Conservation (phyloP, 2,888 invertebrate species). For the Nomada fabriciana region DNA sequence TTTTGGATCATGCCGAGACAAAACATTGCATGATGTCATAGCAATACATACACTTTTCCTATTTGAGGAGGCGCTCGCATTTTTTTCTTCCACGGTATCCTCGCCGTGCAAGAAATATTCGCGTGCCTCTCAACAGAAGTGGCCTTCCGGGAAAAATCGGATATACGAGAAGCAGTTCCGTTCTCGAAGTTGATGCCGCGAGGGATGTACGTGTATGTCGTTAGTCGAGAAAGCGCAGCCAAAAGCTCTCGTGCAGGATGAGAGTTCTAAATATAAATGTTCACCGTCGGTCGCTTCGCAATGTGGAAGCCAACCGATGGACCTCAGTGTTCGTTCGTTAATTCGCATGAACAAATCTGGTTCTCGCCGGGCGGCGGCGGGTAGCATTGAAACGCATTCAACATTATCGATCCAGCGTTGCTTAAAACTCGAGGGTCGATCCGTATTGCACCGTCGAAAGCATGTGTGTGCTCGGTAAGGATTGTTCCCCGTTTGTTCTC, state of each 20-base stretch:
- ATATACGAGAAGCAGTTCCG: background rate
- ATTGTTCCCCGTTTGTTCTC: conserved; percentile 1
- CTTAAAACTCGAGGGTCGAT: conserved; percentile 5
- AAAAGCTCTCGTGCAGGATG: conserved; percentile 29
- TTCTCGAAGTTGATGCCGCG: conserved; percentile 9
- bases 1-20: background rate
- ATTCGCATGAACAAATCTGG: conserved; percentile 24
- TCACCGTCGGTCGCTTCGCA: conserved; percentile 2
- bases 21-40: background rate
- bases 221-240: conserved; percentile 34
- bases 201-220: background rate
- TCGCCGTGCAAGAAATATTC: too few species aligned
- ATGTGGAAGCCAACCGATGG: conserved; percentile 8
- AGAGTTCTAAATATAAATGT: conserved; percentile 66
- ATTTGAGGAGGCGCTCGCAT: background rate
- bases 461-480: conserved; percentile 62
- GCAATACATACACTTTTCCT: too few species aligned
- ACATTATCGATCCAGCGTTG: conserved; percentile 38
- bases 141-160: background rate
- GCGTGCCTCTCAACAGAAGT: background rate
- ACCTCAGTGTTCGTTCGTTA: conserved; percentile 47
- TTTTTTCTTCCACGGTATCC: background rate
- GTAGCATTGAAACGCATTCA: conserved; percentile 15
- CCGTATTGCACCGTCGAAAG: background rate
- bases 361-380: background rate